Base-by-base conservation (phyloP, 2,888 invertebrate genomes). In the Drosophila rubida region DNA sequence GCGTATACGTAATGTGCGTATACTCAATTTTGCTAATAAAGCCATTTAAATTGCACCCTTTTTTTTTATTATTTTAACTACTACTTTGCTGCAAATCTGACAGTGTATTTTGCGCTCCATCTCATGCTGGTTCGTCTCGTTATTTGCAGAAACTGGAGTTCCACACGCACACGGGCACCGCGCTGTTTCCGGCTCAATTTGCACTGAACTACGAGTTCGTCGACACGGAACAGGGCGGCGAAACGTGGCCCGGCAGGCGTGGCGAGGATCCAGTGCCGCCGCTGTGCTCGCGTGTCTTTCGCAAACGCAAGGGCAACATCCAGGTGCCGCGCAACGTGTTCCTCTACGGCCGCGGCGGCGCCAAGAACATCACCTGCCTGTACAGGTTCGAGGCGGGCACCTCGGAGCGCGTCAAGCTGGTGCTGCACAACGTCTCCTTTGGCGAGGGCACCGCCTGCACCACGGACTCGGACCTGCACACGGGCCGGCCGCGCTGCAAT, bases 341-440 rank as follows among this genome's bases (percentile, higher is more conserved):
- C 89, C 94, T 97, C 84, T 97, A 95, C 90, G 97, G 97, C 0
- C 93, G 97, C 42, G 97, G 97, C 0, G 97, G 97, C 4, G 95
- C 95, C 30, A 94, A 93, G 69, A 95, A 95, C 73, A 91, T 97
- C 58, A 95, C 96, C 60, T 97, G 97, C 90, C 93, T 95, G 55
- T 96, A 96, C 90, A 94, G 96, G 62, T 93, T 96, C 76, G 95
- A 95, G 89, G 95, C 95, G 0, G 94, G 93, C 13, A 92, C 93
- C 0, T 94, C 94, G 23, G 95, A 95, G 81, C 93, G 95, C 49
- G 94, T 96, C 0, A 93, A 94, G 14, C 91, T 96, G 8, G 94
- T 94, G 2, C 90, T 96, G 61, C 94, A 94, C 83, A 95, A 95
- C 86, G 95, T 95, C 3, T 94, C 95, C 16, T 95, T 96, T 77